Base-by-base conservation (phyloP, 2,113 vertebrate species). In the Macquaria ambigua region DNA sequence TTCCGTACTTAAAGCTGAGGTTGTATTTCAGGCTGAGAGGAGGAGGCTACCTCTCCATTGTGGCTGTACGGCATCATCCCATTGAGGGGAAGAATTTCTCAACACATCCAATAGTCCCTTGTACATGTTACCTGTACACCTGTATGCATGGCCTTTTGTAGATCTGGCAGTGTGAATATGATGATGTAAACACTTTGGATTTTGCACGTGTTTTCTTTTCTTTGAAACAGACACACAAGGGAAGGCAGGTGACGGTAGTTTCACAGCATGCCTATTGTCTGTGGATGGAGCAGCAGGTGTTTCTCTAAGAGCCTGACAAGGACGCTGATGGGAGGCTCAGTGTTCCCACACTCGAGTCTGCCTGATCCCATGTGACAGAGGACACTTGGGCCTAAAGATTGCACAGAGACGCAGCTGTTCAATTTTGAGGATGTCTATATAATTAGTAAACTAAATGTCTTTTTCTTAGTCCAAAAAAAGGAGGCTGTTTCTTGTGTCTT, bases 1-100 rank as follows among this genome's bases (percentile, higher is more conserved):
- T 80, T 64, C 9, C 15, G 3, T 14, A 28, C 64, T 56, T 21
- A 64, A 73, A 52, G n/a, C 39, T 73, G 61, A 82, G 87, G 41
- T 91, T 75, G 77, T 81, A 58, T 94, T 93, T 93, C 91, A 93
- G 77, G 62, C 59, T 76, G 41, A 84, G 58, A 76, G 78, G 46
- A 81, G 69, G 74, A 63, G 71, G n/a, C 53, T 20, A 28, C 6
- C 10, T 28, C 74, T 81, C 72, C 28, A 59, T 84, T 86, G 79
- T 90, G 41, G 31, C 64, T 39, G 5, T 6, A 31, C 18, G 37
- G n/a, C 1, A 1, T 85, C 77, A 31, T 59, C 43, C 23, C 63
- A 55, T 1, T 74, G 74, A 80, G 8, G 0, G 25, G 15, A 64
- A 37, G 15, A 74, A 74, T 82, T 83, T 92, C 76, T 81, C 87